Evolutionary conservation across 2,888 invertebrate genomes (phyloP).

Genomic region (Clitarchus hookeri): DNA sequence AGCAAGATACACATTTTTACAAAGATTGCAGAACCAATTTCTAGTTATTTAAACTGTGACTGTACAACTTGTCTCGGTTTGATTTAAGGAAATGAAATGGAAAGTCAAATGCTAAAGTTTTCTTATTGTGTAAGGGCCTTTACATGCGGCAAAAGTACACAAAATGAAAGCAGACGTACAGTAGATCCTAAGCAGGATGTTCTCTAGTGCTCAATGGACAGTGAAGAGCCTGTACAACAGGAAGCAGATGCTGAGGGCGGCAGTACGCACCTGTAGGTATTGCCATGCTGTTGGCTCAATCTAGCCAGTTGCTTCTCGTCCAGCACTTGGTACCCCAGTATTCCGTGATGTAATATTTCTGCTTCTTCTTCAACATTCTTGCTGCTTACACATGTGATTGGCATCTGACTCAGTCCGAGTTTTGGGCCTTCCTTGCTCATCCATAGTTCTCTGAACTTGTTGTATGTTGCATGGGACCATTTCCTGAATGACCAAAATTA

Average conservation of each 20-base stretch:
- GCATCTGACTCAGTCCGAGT: constrained; percentile 27
- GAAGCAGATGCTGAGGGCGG: not conserved
- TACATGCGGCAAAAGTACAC: too few relatives aligned
- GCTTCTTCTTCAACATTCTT: not conserved
- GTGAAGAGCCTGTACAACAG: too few relatives aligned
- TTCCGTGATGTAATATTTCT: not conserved
- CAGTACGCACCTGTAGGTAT: constrained; percentile 22
- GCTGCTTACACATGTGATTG: constrained; percentile 18
- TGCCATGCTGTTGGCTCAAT: not conserved
- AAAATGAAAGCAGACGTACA: too few relatives aligned
- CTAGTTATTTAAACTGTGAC: too few relatives aligned
- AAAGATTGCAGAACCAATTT: too few relatives aligned
- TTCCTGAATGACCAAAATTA: constrained; percentile 22
- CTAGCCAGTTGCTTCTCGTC: not conserved
- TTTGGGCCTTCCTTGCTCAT: constrained; percentile 23
- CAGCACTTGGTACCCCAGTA: not conserved
- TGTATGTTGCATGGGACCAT: constrained; percentile 31
- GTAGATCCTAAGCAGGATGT: too few relatives aligned
- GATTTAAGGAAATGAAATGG: too few relatives aligned
- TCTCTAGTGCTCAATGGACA: too few relatives aligned
- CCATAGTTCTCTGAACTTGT: constrained; percentile 30
- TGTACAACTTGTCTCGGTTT: too few relatives aligned
- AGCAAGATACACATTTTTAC: too few relatives aligned
- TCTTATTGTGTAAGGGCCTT: too few relatives aligned
- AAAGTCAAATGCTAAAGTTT: too few relatives aligned